Base-by-base conservation (phyloP, 2,888 invertebrate genomes). In the Bembecia ichneumoniformis region DNA sequence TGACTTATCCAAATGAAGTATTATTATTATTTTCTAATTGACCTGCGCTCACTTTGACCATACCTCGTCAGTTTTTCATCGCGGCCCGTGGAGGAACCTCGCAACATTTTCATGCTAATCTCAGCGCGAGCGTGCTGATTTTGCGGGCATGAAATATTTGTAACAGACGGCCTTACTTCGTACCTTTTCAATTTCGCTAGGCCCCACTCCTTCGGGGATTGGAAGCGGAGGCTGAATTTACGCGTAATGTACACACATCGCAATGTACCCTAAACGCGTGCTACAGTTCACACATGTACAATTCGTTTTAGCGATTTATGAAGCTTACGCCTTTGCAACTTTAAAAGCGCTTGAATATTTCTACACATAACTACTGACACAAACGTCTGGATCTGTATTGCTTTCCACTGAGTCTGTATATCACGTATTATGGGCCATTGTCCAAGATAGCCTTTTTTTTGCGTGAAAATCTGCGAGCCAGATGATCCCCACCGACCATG, bases 61-160 rank as follows among this genome's bases (percentile, higher is more conserved):
- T 40, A 40, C 40, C 40, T 14, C 14, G 13, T 14, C 40, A 51
- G 53, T 56, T 54, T 69, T 73, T 67, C 70, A 60, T 57, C 60
- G 64, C 60, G 63, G 55, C 62, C 58, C 62, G 66, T 11, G 3
- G 40, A 40, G 5, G 40, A 40, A 69, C 64, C 74, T 67, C 70
- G 63, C 68, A 56, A 75, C 74, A 76, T 82, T 82, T 77, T 77
- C 74, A 78, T 79, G 77, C 72, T 80, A 80, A 81, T 81, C 74
- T 75, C 67, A 59, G 62, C 62, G 66, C 65, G 63, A 62, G 68
- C 67, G 66, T 68, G 73, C 75, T 77, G 79, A 79, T 79, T 79
- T 75, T 62, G 66, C 60, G 67, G 66, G 67, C 71, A 73, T 77
- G 72, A 77, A 80, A 80, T 80, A 77, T 79, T 77, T 77, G 74